Evolutionary conservation across 2,113 vertebrate species (phyloP), one percentile per base, ranked within the genome.

Genomic region (Entomyzon cyanotis): DNA sequence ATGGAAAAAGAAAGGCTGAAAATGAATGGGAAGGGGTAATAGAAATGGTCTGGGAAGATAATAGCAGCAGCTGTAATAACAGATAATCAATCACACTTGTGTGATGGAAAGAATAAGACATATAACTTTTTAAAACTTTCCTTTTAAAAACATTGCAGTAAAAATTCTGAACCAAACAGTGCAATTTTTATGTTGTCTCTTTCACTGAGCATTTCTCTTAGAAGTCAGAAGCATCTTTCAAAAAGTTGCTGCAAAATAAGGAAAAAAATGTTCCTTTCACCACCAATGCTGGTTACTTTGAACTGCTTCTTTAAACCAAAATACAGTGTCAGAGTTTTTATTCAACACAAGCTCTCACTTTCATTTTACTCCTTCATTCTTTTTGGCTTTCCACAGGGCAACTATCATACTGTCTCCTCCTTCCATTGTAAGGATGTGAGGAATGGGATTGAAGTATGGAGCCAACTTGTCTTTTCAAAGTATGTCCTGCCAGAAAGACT

Each of bases 61-160:
- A 41, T 42, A 84, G 56, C 35, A 80, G 47, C 73, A 95, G 71
- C 52, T 90, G 52, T 63, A 94, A 91, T 46, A 93, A 87, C 58
- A 94, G 44, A 78, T 62, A 65, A 60, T 31, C 15, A 78, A 52
- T 28, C 33, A 74, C 21, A 39, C 3, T 71, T 12, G 1, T 39
- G 8, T 46, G 33, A 59, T 1, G 3, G 62, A 77, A 93, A 89
- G 81, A 92, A 37, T 5, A 87, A 62, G 25, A 58, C 14, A 6
- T 27, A 28, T 3, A 71, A 18, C 10, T 46, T 30, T 35, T 37
- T 2, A 35, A 64, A 63, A 20, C 5, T 20, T 68, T 53, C 42
- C 24, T 49, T 69, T 81, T 52, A 53, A 63, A 95, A 77, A 41
- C 15, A 52, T 2, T 80, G 17, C 11, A 70, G 41, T 69, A 76